Evolutionary conservation across 2,888 invertebrate genomes (phyloP), one percentile per base, ranked within the genome.

Genomic region (Embidobia sp.): DNA sequence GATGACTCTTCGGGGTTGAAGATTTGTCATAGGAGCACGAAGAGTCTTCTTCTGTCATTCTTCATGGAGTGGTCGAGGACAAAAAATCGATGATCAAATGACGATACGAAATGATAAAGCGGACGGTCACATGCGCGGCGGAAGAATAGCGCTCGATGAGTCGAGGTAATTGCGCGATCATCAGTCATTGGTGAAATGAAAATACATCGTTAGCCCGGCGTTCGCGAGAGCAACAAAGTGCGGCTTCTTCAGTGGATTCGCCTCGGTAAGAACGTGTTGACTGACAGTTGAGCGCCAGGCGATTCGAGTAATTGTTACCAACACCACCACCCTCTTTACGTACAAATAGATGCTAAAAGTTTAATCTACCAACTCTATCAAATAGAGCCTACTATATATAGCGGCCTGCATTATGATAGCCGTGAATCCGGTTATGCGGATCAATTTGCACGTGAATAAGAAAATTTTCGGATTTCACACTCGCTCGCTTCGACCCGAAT

Each of bases 341-440:
- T 76, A 75, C 73, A 66, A 76, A 79, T 69, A 73, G 76, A 79
- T 75, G 59, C 63, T 76, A 73, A 79, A 76, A 73, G 67, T 77
- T 75, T 79, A 77, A 79, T 79, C 76, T 79, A 72, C 72, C 46
- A 69, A 69, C 76, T 76, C 70, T 77, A 79, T 79, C 79, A 77
- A 79, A 79, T 77, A 77, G 70, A 77, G 33, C 79, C 61, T 35
- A 49, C 72, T 78, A 66, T 70, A 77, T 76, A 76, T 79, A 44
- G 19, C 11, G 2, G 35, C 33, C 53, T 53, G 67, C 76, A 76
- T 66, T 73, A 79, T 79, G 70, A 76, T 63, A 59, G 55, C 40
- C 49, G 57, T 22, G 61, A 57, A 69, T 44, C 59, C 51, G 69
- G 66, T 66, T 74, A 61, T 70, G 70, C 77, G 70, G 67, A 77